phyloP scores from a whole-genome alignment of 2,888 invertebrate genomes.

The Volucella inanis region DNA sequence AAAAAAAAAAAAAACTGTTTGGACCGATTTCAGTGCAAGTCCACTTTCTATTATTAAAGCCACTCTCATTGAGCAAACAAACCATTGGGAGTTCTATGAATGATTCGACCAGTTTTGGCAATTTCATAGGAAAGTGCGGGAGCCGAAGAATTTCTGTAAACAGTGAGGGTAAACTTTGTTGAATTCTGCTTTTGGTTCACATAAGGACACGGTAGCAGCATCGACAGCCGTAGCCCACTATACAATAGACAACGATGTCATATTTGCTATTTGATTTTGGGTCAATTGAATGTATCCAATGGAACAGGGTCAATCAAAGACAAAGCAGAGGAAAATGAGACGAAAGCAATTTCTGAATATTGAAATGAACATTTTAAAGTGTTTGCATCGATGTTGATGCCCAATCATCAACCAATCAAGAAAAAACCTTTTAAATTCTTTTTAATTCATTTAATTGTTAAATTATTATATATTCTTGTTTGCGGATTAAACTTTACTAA shows the following conservation, averaged over 20 bases:
- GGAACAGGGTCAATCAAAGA: slow-evolving; percentile 61
- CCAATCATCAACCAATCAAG: not conserved
- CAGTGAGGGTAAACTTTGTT: slow-evolving; percentile 55
- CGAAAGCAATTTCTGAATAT: slow-evolving; percentile 38
- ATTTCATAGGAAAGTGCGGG: slow-evolving; percentile 16
- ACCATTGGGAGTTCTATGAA: slow-evolving; percentile 24
- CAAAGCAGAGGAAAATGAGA: slow-evolving; percentile 35
- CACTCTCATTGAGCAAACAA: slow-evolving; percentile 70
- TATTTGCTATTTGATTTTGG: slow-evolving; percentile 72
- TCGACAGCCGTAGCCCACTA: slow-evolving; percentile 6
- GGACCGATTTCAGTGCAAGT: slow-evolving; percentile 45
- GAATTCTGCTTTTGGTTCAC: slow-evolving; percentile 29
- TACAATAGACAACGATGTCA: slow-evolving; percentile 65
- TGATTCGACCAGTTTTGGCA: slow-evolving; percentile 37
- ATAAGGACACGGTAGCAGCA: slow-evolving; percentile 21
- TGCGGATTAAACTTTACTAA: slow-evolving; percentile 71
- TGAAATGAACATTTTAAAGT: slow-evolving; percentile 16
- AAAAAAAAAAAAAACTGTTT: slow-evolving; percentile 24
- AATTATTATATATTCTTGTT: not conserved
- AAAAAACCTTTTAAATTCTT: not conserved
- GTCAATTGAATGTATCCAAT: slow-evolving; percentile 65
- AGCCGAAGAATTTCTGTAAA: slow-evolving; percentile 62
- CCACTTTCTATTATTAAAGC: slow-evolving; percentile 73
- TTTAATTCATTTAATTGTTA: slow-evolving; percentile 32
- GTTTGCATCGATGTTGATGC: not conserved